phyloP scores from a whole-genome alignment of 2,113 vertebrate genomes.

The Glaucomys volans region DNA sequence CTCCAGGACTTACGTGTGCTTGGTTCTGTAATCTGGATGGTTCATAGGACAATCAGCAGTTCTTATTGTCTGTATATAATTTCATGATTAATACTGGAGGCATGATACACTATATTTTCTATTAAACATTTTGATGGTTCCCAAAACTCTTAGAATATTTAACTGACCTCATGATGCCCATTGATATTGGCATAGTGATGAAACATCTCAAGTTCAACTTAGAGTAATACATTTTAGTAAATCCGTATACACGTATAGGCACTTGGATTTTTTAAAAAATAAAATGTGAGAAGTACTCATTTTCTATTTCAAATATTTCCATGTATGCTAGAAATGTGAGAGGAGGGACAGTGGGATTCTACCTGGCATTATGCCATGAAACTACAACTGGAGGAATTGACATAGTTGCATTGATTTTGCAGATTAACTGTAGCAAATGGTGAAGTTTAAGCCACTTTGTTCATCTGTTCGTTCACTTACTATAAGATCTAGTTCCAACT shows the following conservation, averaged over 20 bases:
- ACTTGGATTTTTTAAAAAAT: not conserved
- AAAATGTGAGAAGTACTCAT: not conserved
- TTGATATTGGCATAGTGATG: not conserved
- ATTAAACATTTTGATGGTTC: not conserved
- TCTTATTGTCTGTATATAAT: not conserved
- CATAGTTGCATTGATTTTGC: slow-evolving; percentile 55
- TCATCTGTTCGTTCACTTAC: slow-evolving; percentile 53
- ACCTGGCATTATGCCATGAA: slow-evolving; percentile 29
- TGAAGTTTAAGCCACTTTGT: slow-evolving; percentile 54
- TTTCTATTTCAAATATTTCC: slow-evolving; percentile 39
- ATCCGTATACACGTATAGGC: not conserved
- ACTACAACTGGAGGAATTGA: slow-evolving; percentile 49
- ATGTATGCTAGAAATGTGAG: not conserved
- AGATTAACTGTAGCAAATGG: slow-evolving; percentile 64
- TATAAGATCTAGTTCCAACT: slow-evolving; percentile 32
- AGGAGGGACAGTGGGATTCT: not conserved
- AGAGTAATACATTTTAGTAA: not conserved
- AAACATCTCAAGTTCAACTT: not conserved
- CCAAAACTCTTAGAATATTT: not conserved
- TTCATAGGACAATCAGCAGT: not conserved
- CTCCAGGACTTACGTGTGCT: not conserved
- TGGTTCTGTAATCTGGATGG: not conserved
- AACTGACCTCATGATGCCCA: not conserved
- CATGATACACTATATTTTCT: not conserved
- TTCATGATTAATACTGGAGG: not conserved